phyloP scores from a whole-genome alignment of 1,140 invertebrate species.

The Ruditapes philippinarum region DNA sequence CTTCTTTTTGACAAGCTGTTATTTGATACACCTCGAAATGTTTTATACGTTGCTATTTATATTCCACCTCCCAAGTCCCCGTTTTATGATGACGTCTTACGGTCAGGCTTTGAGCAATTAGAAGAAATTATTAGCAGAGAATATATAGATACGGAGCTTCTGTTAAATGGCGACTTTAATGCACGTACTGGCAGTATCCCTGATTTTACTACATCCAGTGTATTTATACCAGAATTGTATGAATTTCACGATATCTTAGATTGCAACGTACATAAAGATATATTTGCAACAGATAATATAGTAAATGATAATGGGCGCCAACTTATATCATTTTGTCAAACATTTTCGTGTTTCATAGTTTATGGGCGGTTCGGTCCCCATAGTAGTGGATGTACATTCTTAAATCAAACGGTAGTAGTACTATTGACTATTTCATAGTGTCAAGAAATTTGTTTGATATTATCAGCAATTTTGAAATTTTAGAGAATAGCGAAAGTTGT shows the following conservation, averaged over 20 bases:
- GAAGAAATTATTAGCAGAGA: neutral
- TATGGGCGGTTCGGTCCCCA: neutral
- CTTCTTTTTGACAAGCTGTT: slow-evolving; percentile 12
- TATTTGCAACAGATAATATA: neutral
- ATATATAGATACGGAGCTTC: neutral
- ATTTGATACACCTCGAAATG: slow-evolving; percentile 11
- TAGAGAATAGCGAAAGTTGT: too few relatives aligned
- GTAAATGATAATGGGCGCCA: slow-evolving; percentile 1
- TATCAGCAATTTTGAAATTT: too few relatives aligned
- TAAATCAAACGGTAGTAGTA: slow-evolving; percentile 13
- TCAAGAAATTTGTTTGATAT: too few relatives aligned
- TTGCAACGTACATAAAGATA: too few relatives aligned
- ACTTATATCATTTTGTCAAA: slow-evolving; percentile 17
- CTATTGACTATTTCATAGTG: slow-evolving; percentile 28
- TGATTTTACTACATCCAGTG: neutral
- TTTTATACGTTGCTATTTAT: slow-evolving; percentile 32
- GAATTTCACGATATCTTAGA: neutral
- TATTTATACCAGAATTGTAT: too few relatives aligned
- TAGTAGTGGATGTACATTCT: neutral
- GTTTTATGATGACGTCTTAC: neutral
- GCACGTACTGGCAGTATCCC: neutral
- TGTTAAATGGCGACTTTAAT: slow-evolving; percentile 30
- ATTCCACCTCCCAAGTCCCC: slow-evolving; percentile 16
- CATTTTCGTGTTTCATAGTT: neutral
- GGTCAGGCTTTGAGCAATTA: neutral